Base-by-base conservation (phyloP, 2,888 invertebrate species). In the Beris chalybata region DNA sequence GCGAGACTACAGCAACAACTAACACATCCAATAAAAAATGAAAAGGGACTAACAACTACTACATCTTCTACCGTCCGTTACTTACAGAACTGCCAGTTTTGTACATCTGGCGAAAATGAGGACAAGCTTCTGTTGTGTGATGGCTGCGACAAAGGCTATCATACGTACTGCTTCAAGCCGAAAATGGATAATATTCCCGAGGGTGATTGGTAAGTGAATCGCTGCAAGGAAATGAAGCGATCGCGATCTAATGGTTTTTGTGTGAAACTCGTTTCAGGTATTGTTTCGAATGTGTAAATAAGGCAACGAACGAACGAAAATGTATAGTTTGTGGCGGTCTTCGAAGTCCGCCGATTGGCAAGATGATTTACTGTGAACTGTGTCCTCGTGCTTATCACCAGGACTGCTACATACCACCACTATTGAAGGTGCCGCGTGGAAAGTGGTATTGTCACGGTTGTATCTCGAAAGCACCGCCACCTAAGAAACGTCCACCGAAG, bases 161-260 rank as follows among this genome's bases (percentile, higher is more conserved):
- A 98, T 83, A 97, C 96, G 56, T 97, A 97, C 80, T 98, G 98
- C 84, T 97, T 98, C 85, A 95, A 93, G 82, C 97, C 97, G 70
- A 88, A 91, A 79, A 92, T 98, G 92, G 94, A 94, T 67, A 90
- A 90, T 76, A 97, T 98, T 81, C 97, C 98, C 15, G 96, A 96
- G 73, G 97, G 97, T 38, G 97, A 98, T 81, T 98, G 97, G 97
- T 93, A 77, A 85, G 87, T 81, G 15, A 70, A 59, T 29, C 43
- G n/a, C n/a, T 38, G n/a, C 66, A 47, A 67, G 15, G 52, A 15
- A 15, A 65, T 47, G 30, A 13, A 22, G 7, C 29, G 5, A 38
- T 2, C 12, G 22, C 15, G 22, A 38, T 7, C n/a, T 38, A 6
- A 32, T 43, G 38, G 1, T 56, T 38, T 7, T 56, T 55, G 31